phyloP scores from a whole-genome alignment of 2,797 vertebrate genomes.

The Lindbergichthys nudifrons region DNA sequence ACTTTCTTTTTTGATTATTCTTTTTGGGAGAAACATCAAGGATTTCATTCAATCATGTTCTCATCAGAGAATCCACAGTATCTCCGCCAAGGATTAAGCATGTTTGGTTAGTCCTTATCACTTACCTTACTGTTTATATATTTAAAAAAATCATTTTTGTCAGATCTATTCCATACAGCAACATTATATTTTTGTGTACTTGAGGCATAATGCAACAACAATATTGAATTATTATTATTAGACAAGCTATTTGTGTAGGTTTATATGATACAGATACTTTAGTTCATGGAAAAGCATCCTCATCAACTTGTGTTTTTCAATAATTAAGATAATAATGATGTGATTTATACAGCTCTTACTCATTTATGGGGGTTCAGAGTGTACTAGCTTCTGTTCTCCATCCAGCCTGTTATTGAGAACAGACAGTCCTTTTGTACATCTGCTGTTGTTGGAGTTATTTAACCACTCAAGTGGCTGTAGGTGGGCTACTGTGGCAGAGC shows the following conservation, averaged over 20 bases:
- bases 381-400: constrained; percentile 55
- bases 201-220: background rate
- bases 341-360: constrained; percentile 23
- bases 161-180: background rate
- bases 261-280: background rate
- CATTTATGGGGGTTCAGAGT: constrained; percentile 36
- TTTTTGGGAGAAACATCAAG: constrained; percentile 63
- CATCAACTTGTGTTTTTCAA: background rate
- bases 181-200: constrained; percentile 1
- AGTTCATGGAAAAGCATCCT: constrained; percentile 3
- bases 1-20: constrained; percentile 35
- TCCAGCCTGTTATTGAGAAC: constrained; percentile 59
- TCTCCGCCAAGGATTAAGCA: constrained; percentile 88
- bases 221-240: background rate
- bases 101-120: constrained; percentile 86
- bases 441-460: constrained; percentile 65
- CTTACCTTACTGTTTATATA: constrained; percentile 18
- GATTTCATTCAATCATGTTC: constrained; percentile 80
- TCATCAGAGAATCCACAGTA: constrained; percentile 88
- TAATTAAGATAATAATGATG: constrained; percentile 5
- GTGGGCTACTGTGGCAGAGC: constrained; percentile 28
- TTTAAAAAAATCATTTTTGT: background rate
- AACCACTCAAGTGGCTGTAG: constrained; percentile 55
- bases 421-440: constrained; percentile 66
- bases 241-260: background rate